These are phyloP conservation scores for Holothuria scabra DNA, from an alignment of 53 echinoderm and acorn worm genomes.

Conservation along the genomic window DNA sequence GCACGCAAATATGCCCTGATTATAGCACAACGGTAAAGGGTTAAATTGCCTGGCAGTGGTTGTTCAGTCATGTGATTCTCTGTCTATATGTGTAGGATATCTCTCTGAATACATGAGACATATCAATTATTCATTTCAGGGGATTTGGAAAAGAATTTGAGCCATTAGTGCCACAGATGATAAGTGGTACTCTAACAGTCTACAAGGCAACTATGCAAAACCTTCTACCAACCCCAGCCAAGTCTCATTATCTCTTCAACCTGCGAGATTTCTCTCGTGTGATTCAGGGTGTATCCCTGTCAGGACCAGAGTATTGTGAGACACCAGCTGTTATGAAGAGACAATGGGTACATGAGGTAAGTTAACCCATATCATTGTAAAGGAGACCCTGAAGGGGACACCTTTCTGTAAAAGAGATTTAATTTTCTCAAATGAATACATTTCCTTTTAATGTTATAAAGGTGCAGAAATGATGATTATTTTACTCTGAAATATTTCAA, in stretches of 20 bases:
- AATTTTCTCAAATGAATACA: no score
- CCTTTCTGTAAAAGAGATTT: no score
- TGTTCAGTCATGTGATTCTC: no score
- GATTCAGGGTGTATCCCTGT: conserved; percentile 91
- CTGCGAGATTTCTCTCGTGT: conserved; percentile 95
- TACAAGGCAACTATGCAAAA: conserved; percentile 94
- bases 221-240: conserved; percentile 94
- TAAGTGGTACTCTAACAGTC: conserved; percentile 79
- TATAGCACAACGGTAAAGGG: no score
- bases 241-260: conserved; percentile 98
- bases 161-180: conserved; percentile 77
- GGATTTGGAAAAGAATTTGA: conserved; percentile 88
- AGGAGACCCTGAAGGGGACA: no score
- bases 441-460: no score
- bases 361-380: background rate
- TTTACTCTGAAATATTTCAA: no score
- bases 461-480: no score
- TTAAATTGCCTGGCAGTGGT: no score
- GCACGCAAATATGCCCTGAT: no score
- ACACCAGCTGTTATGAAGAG: conserved; percentile 89
- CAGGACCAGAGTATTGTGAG: conserved; percentile 87
- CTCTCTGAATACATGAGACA: no score
- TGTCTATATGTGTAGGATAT: no score
- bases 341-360: conserved; percentile 97
- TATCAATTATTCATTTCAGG: conserved; percentile 49